Base-by-base conservation (phyloP, 2,797 vertebrate species). In the Gorsachius magnificus region DNA sequence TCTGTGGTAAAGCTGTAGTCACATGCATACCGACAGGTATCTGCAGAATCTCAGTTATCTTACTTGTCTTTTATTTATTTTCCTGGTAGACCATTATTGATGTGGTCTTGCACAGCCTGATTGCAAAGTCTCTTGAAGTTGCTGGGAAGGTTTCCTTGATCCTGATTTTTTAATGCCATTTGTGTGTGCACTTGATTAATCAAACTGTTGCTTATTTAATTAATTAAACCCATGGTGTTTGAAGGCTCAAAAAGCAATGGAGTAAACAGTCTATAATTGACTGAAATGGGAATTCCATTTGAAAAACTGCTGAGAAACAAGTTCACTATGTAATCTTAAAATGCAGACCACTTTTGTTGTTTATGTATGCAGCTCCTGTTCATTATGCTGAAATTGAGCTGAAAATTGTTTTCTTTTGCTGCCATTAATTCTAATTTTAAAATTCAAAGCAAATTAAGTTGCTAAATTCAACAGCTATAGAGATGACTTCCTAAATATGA, bases 201-300 rank as follows among this genome's bases (percentile, higher is more conserved):
- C 74, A 92, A 92, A 80, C 74, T 72, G 51, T 76, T 93, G 63
- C 64, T 71, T 85, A 77, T 94, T 90, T 94, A 89, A 95, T 94
- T 95, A 93, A 88, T 93, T 93, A 95, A 94, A 93, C 5, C 14
- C 86, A 68, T 80, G 70, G 45, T 83, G 78, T 89, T 93, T 83
- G 78, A 95, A 92, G 68, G 50, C 82, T 93, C 24, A 71, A 94
- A 88, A 89, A 77, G 58, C 60, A 83, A 54, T 80, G 70, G 64
- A 92, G 64, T 95, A 87, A 95, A 80, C 51, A 80, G 53, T 70
- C 60, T 77, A 12, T 95, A 95, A 96, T 90, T 95, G 94, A 90
- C 83, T 95, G 94, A 94, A 95, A 92, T 95, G 94, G 91, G 93
- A 96, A 91, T 94, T 95, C 56, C 5, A 3, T 94, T 82, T 89